Evolutionary conservation across 1,140 invertebrate species (phyloP), one percentile per base, ranked within the genome.

Genomic region (Diorhabda carinulata): DNA sequence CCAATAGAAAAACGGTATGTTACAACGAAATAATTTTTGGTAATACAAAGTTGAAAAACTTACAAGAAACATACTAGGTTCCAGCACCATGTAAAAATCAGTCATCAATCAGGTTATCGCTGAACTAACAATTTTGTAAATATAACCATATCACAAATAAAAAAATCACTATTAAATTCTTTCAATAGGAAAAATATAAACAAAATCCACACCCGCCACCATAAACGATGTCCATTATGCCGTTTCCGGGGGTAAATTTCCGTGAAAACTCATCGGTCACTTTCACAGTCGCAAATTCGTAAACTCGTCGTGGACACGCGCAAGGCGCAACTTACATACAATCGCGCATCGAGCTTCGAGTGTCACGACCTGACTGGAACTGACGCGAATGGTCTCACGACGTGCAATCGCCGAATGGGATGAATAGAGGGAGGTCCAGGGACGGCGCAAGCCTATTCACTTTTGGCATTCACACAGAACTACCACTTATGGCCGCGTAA

Each of bases 1-100:
- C 25, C 25, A 25, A 25, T 25, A 25, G 25, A 25, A 25, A 25
- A 25, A 25, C 25, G 25, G 25, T 25, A 25, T 25, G 25, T 25
- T 25, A 25, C 25, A 40, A 3, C 6, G 58, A 60, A 60, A 57
- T 3, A 60, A 60, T 41, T 60, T 60, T 40, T 60, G 58, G 58
- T 60, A 60, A 25, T 41, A 42, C 9, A 40, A 3, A 60, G 10
- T n/a, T 56, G 2, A 52, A 52, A 62, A 7, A 64, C 63, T 64
- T 64, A 64, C 63, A 25, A 64, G 63, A 64, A 64, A 64, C 63
- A 64, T 64, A 57, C 63, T 64, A 64, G 63, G 45, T 45, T 64
- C 63, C 63, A 64, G 63, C 43, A 64, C 63, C 63, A 64, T 64
- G 63, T 40, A 64, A 64, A 64, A 52, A 52, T 52, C 47, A 52